A percentile compares a stretch with the other conserved stretches of the same genome.
phyloP scores from a whole-genome alignment of 1,140 invertebrate genomes.

The Drosophila seguyi region DNA sequence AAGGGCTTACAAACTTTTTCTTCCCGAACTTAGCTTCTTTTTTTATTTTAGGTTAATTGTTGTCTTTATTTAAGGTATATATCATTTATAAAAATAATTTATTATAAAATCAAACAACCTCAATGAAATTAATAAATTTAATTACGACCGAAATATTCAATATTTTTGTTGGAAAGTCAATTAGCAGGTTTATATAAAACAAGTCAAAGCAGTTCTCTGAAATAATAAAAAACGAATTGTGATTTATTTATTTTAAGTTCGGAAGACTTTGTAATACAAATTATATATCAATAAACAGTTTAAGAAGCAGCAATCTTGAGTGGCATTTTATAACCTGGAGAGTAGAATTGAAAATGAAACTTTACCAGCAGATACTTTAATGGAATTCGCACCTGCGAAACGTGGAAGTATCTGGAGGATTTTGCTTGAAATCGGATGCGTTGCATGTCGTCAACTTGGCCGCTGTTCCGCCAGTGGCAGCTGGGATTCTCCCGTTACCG shows the following conservation, averaged over 20 bases:
- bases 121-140: neutral
- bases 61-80: neutral
- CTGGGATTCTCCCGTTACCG: constrained; percentile 21
- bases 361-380: constrained; percentile 9
- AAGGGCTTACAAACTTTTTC: neutral
- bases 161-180: neutral
- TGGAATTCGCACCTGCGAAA: constrained; percentile 32
- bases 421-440: constrained; percentile 40
- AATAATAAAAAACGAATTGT: neutral
- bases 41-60: neutral
- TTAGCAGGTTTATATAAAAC: neutral
- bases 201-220: neutral
- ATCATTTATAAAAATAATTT: neutral
- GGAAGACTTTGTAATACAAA: neutral
- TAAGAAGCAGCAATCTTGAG: neutral
- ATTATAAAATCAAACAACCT: neutral
- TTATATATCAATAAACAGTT: neutral
- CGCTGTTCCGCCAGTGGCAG: constrained; percentile 13
- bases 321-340: neutral
- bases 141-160: neutral
- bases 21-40: neutral
- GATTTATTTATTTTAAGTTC: neutral
- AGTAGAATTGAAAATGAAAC: neutral
- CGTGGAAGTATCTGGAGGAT: constrained; percentile 1
- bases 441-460: constrained; percentile 32